Evolutionary conservation across 2,797 vertebrate genomes (phyloP).

Genomic region (Craterocephalus amniculus): DNA sequence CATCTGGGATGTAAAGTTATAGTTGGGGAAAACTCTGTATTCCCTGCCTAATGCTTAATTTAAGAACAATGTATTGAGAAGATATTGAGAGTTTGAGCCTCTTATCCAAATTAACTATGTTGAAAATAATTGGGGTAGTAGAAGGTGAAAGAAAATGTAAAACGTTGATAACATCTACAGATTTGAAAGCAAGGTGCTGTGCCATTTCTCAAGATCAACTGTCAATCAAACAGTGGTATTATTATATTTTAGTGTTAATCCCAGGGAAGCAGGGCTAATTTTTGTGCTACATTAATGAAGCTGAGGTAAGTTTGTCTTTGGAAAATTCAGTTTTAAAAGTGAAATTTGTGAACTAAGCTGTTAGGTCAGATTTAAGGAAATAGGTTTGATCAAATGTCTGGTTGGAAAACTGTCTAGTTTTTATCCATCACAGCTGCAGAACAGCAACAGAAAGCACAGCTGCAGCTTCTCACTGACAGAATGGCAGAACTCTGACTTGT

Average conservation of each 20-base stretch:
- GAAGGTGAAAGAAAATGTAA: constrained; percentile 1
- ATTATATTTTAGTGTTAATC: constrained; percentile 1
- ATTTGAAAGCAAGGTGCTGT: background rate
- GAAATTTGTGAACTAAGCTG: constrained; percentile 38
- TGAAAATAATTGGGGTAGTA: background rate
- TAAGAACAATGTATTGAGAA: constrained; percentile 12
- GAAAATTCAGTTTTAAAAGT: constrained; percentile 31
- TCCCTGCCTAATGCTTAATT: constrained; percentile 37
- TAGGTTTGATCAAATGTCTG: constrained; percentile 32
- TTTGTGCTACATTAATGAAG: constrained; percentile 25
- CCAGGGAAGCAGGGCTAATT: background rate
- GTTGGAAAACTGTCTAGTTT: constrained; percentile 22
- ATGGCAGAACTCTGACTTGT: constrained; percentile 17
- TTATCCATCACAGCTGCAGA: constrained; percentile 4
- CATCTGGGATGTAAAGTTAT: constrained; percentile 18
- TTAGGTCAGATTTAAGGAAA: constrained; percentile 49
- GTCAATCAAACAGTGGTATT: constrained; percentile 23
- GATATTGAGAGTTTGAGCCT: constrained; percentile 8
- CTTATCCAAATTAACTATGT: background rate
- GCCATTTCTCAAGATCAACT: constrained; percentile 15
- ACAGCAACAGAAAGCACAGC: constrained; percentile 23
- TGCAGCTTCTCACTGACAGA: constrained; percentile 37
- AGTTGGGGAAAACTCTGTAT: constrained; percentile 26
- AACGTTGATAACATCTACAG: background rate
- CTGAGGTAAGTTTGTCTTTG: constrained; percentile 34